Conservation (phyloP, 2,888 invertebrate species). For the Amphipoea lucens region DNA sequence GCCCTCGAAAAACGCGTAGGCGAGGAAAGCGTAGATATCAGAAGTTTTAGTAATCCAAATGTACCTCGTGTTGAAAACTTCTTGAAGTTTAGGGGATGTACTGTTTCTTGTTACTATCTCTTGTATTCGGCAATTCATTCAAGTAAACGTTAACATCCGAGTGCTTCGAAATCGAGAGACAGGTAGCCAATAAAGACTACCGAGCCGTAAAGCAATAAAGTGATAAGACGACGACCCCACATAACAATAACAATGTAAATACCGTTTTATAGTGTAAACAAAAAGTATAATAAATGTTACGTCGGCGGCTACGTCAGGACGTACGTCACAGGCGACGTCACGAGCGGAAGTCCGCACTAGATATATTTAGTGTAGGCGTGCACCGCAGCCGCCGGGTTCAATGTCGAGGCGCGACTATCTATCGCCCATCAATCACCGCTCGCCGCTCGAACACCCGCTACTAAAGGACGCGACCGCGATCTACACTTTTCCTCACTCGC, state of each 20-base stretch:
- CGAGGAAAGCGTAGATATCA: not conserved
- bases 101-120: not conserved
- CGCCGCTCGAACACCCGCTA: slow-evolving; percentile 61
- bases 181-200: slow-evolving; percentile 76
- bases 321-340: slow-evolving; percentile 86
- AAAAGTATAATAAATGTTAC: slow-evolving; percentile 85
- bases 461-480: slow-evolving; percentile 62
- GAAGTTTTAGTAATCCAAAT: not conserved
- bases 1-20: not conserved
- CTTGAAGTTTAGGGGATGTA: not conserved
- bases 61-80: not conserved
- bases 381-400: slow-evolving; percentile 83
- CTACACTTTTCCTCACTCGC: slow-evolving; percentile 51
- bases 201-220: slow-evolving; percentile 84
- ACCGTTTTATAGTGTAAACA: slow-evolving; percentile 89
- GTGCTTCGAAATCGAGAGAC: slow-evolving; percentile 60
- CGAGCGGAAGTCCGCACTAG: slow-evolving; percentile 87
- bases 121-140: slow-evolving; percentile 39
- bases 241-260: slow-evolving; percentile 87
- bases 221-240: slow-evolving; percentile 87
- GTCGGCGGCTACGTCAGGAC: slow-evolving; percentile 74
- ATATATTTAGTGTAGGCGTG: slow-evolving; percentile 83
- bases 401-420: slow-evolving; percentile 87
- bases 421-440: slow-evolving; percentile 88
- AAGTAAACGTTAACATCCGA: slow-evolving; percentile 50